Conservation (phyloP, 2,797 vertebrate species). For the Atherinosoma microstoma region DNA sequence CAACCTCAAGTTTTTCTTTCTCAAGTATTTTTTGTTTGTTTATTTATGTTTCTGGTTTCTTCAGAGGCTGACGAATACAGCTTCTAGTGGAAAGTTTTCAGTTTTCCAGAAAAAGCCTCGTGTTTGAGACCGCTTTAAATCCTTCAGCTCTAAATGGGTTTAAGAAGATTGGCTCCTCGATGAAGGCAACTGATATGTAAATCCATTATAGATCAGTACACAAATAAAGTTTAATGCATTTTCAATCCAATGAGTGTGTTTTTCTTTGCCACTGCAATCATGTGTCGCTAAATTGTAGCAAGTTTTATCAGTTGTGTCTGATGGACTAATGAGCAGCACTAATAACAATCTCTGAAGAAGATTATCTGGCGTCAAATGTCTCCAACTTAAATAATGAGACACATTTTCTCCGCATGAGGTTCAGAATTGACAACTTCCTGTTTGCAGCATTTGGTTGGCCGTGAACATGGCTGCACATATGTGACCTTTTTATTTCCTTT, state of each 20-base stretch:
- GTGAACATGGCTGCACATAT: background rate
- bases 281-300: slow-evolving; percentile 21
- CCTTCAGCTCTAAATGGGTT: background rate
- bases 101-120: too few relatives aligned
- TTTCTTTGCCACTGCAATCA: slow-evolving; percentile 12
- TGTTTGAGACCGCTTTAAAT: too few relatives aligned
- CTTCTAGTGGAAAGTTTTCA: too few relatives aligned
- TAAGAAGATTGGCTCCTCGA: slow-evolving; percentile 13
- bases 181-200: slow-evolving; percentile 20
- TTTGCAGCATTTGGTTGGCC: background rate
- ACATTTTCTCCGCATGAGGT: background rate
- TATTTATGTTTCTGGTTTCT: background rate
- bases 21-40: too few relatives aligned
- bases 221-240: slow-evolving; percentile 23
- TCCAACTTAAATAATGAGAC: slow-evolving; percentile 21
- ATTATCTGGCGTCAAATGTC: slow-evolving; percentile 2
- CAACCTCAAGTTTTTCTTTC: too few relatives aligned
- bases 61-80: background rate
- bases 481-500: slow-evolving; percentile 39
- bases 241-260: background rate
- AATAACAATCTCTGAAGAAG: slow-evolving; percentile 26
- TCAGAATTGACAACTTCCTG: slow-evolving; percentile 1
- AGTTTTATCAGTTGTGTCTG: slow-evolving; percentile 18
- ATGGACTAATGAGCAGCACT: slow-evolving; percentile 26
- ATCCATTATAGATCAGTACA: slow-evolving; percentile 12